phyloP scores from a whole-genome alignment of 2,797 vertebrate genomes.

The Tapirus indicus region DNA sequence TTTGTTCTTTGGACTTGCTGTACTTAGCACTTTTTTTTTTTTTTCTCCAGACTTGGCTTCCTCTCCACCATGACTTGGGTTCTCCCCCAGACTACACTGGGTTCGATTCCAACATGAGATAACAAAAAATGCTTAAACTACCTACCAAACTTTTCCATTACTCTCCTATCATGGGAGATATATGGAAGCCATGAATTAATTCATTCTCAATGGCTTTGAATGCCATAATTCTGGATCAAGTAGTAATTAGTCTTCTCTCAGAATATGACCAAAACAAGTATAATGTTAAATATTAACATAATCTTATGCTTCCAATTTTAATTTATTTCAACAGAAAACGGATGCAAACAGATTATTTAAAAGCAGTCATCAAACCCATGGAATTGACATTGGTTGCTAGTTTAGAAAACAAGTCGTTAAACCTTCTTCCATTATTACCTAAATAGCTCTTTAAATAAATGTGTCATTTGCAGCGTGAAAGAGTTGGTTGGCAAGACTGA shows the following conservation, averaged over 20 bases:
- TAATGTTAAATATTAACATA: conserved; percentile 3
- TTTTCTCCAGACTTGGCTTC: background rate
- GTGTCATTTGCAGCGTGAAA: conserved; percentile 26
- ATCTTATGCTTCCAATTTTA: conserved; percentile 29
- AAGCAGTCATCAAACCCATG: conserved; percentile 8
- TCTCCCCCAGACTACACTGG: background rate
- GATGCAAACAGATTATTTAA: background rate
- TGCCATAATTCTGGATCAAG: conserved; percentile 3
- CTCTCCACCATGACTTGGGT: background rate
- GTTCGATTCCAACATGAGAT: background rate
- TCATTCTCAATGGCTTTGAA: conserved; percentile 15
- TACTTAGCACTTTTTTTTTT: background rate
- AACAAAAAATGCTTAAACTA: conserved; percentile 13
- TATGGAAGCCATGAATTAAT: background rate
- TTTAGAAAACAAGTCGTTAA: conserved; percentile 68
- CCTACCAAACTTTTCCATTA: background rate
- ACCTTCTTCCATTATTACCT: background rate
- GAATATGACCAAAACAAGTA: background rate
- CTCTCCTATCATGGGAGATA: background rate
- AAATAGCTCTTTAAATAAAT: conserved; percentile 30
- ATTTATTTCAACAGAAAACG: conserved; percentile 52
- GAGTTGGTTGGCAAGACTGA: background rate
- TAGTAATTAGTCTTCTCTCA: background rate
- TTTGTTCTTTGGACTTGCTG: background rate
- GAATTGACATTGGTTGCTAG: background rate